Base-by-base conservation (phyloP, 2,888 invertebrate genomes). In the Chelonus formosanus region DNA sequence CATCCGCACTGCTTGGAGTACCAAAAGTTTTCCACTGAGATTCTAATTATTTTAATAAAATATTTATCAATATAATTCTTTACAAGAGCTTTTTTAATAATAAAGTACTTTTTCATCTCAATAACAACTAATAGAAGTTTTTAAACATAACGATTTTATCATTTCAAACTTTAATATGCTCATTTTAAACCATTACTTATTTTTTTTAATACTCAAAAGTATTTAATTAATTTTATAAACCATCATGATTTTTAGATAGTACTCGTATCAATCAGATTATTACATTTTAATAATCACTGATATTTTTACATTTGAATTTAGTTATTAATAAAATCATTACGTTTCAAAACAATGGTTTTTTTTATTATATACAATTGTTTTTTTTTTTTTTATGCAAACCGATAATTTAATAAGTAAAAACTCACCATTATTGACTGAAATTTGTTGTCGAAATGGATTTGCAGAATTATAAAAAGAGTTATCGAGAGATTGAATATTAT, bases 381-480 rank as follows among this genome's bases (percentile, higher is more conserved):
- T 35, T 54, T 53, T 5, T n/a, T 65, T 7, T 7, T 5, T 34
- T n/a, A n/a, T n/a, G n/a, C n/a, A 55, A 55, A 6, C 5, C 7
- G 6, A 48, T 34, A 4, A 44, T 43, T 8, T 55, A 32, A 63
- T 5, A 34, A 50, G 20, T 5, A 31, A 44, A 5, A 32, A 66
- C 71, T 78, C 71, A 82, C 84, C 83, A 67, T 82, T 82, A 73
- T 78, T 82, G 57, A 76, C 71, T 66, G 82, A 67, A 57, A 80
- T 78, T 69, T 79, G 82, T 64, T 79, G 75, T 65, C 81, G 78
- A 67, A 84, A 84, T 47, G 84, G 84, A 79, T 84, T 84, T 6
- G 78, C 77, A 54, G 82, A 71, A 70, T 81, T 83, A 68, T 77
- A 81, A 48, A 79, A 65, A 67, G 75, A 74, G 56, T 74, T 76